Base-by-base conservation (phyloP, 2,888 invertebrate genomes). In the Acrocyrtus sp. region DNA sequence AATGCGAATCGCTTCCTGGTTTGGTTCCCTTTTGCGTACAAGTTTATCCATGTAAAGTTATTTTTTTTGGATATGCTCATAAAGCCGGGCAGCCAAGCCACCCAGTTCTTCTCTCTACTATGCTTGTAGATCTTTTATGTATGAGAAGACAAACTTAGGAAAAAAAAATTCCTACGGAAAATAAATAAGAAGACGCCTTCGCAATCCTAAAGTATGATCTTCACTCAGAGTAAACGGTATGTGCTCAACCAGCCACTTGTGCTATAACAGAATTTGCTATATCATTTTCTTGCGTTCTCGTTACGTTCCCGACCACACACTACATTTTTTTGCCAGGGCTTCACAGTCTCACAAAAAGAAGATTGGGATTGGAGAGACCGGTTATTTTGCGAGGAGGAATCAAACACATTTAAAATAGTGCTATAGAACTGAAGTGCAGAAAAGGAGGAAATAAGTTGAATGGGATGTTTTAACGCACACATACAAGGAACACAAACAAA, bases 1-100 rank as follows among this genome's bases (percentile, higher is more conserved):
- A 12, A 21, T 24, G 15, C 21, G 65, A 65, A 65, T 65, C 60
- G 72, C 60, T 72, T 72, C 72, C 72, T 72, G 72, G 72, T 72
- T 72, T 72, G 43, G 58, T 57, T 72, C 58, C 62, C 62, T 62
- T 65, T 58, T 45, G 45, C 51, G 65, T 63, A 34, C 34, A 34
- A 34, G 34, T 12, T 34, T n/a, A n/a, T n/a, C n/a, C n/a, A n/a
- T n/a, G n/a, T n/a, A n/a, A n/a, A n/a, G n/a, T n/a, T n/a, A n/a
- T n/a, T n/a, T n/a, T n/a, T n/a, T n/a, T n/a, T n/a, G n/a, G n/a
- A n/a, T 45, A 45, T 45, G n/a, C 4, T 4, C 4, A 45, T 5
- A 45, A 6, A 17, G 19, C 45, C 19, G 5, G 12, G 34, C 34
- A 5, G 12, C 34, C 34, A 6, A 34, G 34, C 34, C 34, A 34